These are phyloP conservation scores for Prionailurus viverrinus DNA, from an alignment of 2,113 vertebrate genomes.

Conservation along the genomic window DNA sequence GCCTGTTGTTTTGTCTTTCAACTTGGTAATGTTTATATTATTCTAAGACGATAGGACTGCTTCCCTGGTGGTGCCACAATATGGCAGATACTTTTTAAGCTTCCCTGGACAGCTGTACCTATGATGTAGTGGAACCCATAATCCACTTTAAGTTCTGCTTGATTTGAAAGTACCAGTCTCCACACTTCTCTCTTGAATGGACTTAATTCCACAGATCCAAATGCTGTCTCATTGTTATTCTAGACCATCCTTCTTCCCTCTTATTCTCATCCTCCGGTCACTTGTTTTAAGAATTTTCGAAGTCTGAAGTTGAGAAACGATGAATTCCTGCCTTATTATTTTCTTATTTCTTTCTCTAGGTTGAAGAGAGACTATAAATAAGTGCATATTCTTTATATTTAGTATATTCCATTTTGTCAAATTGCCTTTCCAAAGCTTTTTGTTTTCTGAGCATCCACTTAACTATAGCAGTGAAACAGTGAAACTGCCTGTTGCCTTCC, in stretches of 20 bases:
- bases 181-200: neutral
- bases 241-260: neutral
- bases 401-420: conserved; percentile 64
- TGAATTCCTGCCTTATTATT: neutral
- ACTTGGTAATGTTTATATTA: conserved; percentile 1
- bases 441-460: conserved; percentile 68
- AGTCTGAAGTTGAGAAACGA: conserved; percentile 44
- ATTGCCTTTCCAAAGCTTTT: conserved; percentile 72
- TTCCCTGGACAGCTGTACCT: neutral
- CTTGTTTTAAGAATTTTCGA: neutral
- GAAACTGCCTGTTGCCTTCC: conserved; percentile 76
- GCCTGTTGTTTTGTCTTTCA: neutral
- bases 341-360: conserved; percentile 31
- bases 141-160: conserved; percentile 45
- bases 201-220: neutral
- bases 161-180: neutral
- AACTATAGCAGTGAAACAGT: conserved; percentile 72
- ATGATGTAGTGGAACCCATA: neutral
- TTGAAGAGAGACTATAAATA: conserved; percentile 45
- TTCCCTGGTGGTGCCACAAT: neutral
- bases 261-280: neutral
- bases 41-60: neutral
- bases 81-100: neutral
- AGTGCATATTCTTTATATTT: conserved; percentile 63
- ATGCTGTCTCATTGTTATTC: conserved; percentile 20